Conservation (phyloP, 1,140 invertebrate genomes). For the Rhopalosiphum maidis region DNA sequence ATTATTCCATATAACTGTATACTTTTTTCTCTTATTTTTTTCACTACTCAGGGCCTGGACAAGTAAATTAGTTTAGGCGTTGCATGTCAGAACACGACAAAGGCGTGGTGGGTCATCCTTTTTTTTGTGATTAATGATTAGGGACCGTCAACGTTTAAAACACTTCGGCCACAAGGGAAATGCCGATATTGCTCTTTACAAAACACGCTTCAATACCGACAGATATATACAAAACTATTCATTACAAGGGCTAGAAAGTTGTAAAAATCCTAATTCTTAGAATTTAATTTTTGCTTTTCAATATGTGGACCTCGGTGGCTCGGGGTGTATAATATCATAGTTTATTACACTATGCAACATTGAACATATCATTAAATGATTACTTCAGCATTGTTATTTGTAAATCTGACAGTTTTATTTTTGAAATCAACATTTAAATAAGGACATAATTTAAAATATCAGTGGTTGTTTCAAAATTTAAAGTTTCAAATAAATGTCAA, state of each 20-base stretch:
- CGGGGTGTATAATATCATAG: not conserved
- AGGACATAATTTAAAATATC: not conserved
- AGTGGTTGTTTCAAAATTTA: not conserved
- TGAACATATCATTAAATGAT: not conserved
- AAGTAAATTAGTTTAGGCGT: constrained; percentile 19
- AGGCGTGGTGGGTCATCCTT: constrained; percentile 6
- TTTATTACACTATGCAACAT: not conserved
- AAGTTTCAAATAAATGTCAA: not conserved
- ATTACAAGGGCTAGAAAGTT: not conserved
- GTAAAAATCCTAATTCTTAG: no score
- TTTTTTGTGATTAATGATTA: constrained; percentile 32
- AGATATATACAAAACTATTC: not conserved
- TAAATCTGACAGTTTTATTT: not conserved
- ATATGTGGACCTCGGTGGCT: not conserved
- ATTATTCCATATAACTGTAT: not conserved
- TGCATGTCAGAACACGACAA: constrained; percentile 13
- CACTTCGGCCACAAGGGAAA: not conserved
- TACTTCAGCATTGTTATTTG: not conserved
- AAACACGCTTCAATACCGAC: not conserved
- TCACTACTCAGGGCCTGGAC: not conserved
- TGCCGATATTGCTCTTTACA: not conserved
- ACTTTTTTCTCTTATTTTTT: not conserved
- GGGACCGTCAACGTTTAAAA: constrained; percentile 1
- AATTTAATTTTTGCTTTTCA: not conserved
- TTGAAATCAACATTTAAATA: not conserved